Base-by-base conservation (phyloP, 2,797 vertebrate species). In the Sebastes taczanowskii region DNA sequence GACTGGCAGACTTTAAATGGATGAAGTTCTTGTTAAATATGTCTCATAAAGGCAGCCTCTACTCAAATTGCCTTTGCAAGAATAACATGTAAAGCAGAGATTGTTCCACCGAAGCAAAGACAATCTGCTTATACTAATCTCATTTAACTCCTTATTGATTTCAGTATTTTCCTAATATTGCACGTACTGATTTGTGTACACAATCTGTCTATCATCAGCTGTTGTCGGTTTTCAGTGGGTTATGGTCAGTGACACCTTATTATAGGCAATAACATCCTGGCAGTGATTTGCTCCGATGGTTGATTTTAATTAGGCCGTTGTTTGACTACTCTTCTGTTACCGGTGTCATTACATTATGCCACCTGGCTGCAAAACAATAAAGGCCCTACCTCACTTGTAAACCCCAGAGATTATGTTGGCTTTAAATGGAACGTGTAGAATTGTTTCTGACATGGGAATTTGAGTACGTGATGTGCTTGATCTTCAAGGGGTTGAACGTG, bases 271-370 rank as follows among this genome's bases (percentile, higher is more conserved):
- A 72, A 29, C 72, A 66, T 83, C 69, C 80, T 81, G 85, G 20
- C 64, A 42, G 59, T 79, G 80, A 75, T 87, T 83, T 79, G 35
- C 59, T 87, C 80, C 30, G 22, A 68, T 74, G 49, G 49, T 65
- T 79, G 20, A 74, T 82, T 91, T 91, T 92, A 92, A 93, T 92
- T 77, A 92, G 64, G 11, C 30, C 56, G 23, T 58, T 92, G 86
- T 92, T 92, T 93, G 91, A 83, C 84, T 82, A 81, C 68, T 64
- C 62, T 68, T 11, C 69, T 78, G 56, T 79, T 80, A 71, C 58
- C 75, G 46, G 11, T 62, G 55, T 78, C 62, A 81, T 77, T 81
- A 76, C 55, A 78, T 61, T 52, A 61, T 74, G 71, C 67, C 89
- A 92, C 70, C 89, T 89, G 88, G 78, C 75, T 65, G 34, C 13